Base-by-base conservation (phyloP, 2,888 invertebrate genomes). In the Octodonta nipae region DNA sequence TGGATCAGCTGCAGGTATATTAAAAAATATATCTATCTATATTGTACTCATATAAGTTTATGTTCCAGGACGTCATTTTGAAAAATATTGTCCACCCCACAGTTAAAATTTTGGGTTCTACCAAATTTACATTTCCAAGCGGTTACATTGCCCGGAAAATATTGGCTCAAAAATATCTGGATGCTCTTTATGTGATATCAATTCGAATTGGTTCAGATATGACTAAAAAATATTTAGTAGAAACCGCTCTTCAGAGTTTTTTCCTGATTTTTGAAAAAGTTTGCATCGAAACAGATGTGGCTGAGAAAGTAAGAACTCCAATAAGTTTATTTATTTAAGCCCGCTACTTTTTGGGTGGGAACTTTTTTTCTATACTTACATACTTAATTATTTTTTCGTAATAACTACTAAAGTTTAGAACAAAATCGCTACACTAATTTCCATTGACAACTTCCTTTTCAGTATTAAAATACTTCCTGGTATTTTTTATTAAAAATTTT, bases 41-140 rank as follows among this genome's bases (percentile, higher is more conserved):
- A 28, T n/a, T n/a, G n/a, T n/a, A n/a, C n/a, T n/a, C n/a, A n/a
- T n/a, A n/a, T n/a, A n/a, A n/a, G n/a, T 29, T 11, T 30, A 30
- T 36, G 14, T 59, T 66, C 17, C 64, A 92, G 84, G 92, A 93
- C 52, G 78, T 77, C 1, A 74, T 95, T 36, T 68, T 93, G 12
- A 79, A 80, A 50, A 75, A 78, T 13, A 83, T 93, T 28, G 60
- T 96, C 1, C 74, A 84, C 52, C 92, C 92, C 8, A 73, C 81
- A 0, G 71, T 92, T 2, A 72, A 82, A 2, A 65, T 93, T 20
- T 65, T 89, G 2, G 81, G 86, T 3, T 85, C 91, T 0, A 73
- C 77, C 0, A 74, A 79, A 36, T 71, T 81, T 41, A 64, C 74
- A 6, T 93, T 91, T 64, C 89, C 92, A 0, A 80, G 77, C 50